A percentile compares a stretch with the other conserved stretches of the same genome.
phyloP scores from a whole-genome alignment of 92 coral and sea anemone genomes.

The Parazoanthus darwini region DNA sequence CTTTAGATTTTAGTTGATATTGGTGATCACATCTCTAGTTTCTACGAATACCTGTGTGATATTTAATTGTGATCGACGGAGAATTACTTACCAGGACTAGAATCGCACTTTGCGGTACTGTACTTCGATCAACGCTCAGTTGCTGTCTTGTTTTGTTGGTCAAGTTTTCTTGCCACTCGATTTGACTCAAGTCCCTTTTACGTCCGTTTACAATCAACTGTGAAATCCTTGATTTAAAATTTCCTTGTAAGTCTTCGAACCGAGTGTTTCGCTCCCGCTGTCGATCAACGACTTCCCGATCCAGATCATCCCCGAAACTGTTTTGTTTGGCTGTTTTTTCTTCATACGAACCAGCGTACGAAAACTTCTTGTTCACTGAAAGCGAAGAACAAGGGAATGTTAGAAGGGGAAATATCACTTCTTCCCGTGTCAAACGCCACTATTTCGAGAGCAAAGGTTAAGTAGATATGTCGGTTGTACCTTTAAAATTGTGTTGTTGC shows the following conservation, averaged over 20 bases:
- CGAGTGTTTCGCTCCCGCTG: constrained; percentile 19
- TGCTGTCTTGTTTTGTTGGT: constrained; percentile 19
- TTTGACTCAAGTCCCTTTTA: constrained; percentile 18
- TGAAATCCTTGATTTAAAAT: constrained; percentile 40
- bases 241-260: constrained; percentile 22
- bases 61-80: not conserved
- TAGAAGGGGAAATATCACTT: not conserved
- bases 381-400: constrained; percentile 59
- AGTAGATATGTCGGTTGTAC: constrained; percentile 30
- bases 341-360: constrained; percentile 79
- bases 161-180: constrained; percentile 3
- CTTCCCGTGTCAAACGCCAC: constrained; percentile 4
- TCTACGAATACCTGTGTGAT: not conserved
- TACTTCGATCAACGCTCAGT: not conserved
- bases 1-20: not conserved
- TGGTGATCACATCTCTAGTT: not conserved
- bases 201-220: constrained; percentile 36
- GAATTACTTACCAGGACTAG: constrained; percentile 76
- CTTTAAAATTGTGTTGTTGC: constrained; percentile 53
- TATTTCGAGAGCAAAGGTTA: not conserved
- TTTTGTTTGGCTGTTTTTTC: constrained; percentile 33
- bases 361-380: constrained; percentile 58
- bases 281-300: constrained; percentile 31
- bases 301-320: constrained; percentile 1
- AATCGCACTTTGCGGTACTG: constrained; percentile 64